Evolutionary conservation across 2,797 vertebrate species (phyloP), one percentile per base, ranked within the genome.

Genomic region (Acanthurus lineatus): DNA sequence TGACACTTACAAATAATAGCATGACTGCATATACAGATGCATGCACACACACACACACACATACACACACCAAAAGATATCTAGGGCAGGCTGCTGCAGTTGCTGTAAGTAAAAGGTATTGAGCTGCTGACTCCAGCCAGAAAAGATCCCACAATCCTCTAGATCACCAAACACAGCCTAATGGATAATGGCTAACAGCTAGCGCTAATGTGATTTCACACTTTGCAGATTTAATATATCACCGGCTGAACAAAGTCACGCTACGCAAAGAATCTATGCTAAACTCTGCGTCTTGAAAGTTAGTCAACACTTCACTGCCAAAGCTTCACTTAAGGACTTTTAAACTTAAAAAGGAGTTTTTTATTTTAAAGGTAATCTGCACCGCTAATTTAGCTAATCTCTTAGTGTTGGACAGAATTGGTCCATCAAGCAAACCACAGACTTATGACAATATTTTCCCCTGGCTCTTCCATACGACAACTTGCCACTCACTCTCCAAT

Each of bases 81-180:
- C 91, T 93, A 91, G 93, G 92, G 83, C 93, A 93, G 88, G 67
- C 89, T 87, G 83, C 91, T 89, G 86, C 92, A 93, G 84, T 85
- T 85, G 86, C 92, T 93, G 91, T 91, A 93, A 95, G 93, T 94
- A 92, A 94, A 94, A 93, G 86, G 90, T 93, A 94, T 92, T 84
- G 93, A 94, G 91, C 93, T 93, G 94, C 93, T 94, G 92, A 94
- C 92, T 93, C 69, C 91, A 91, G 90, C 79, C 88, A 86, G 88
- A 94, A 93, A 93, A 93, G 84, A 94, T 94, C 92, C 92, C 79
- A 81, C 89, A 94, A 92, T 90, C 90, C 91, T 92, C 81, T 84
- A 87, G 86, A 92, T 86, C 88, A 88, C 90, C 87, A 90, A 88
- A 89, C 85, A 79, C 85, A 90, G 81, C 74, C 89, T 91, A 90